Conservation (phyloP, 2,797 vertebrate genomes). For the Falco columbarius region DNA sequence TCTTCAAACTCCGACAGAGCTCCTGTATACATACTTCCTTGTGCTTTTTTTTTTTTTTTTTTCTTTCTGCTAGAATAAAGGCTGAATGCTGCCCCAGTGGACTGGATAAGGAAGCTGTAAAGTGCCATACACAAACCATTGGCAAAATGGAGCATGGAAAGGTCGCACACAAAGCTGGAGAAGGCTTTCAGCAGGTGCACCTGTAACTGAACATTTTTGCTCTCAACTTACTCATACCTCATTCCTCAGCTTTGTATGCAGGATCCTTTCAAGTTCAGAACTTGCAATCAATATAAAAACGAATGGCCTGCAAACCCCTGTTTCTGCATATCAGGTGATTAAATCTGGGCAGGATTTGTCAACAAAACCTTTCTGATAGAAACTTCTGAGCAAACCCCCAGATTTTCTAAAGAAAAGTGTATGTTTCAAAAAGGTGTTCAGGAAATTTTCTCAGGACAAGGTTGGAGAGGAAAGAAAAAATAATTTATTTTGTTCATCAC, state of each 20-base stretch:
- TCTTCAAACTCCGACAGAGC: neutral
- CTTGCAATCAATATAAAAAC: neutral
- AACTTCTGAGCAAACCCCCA: accelerated
- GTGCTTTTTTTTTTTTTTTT: neutral
- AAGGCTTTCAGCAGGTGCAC: neutral
- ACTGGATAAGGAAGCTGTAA: neutral
- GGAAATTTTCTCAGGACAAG: neutral
- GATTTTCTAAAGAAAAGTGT: neutral
- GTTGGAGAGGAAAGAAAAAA: neutral
- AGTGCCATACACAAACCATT: neutral
- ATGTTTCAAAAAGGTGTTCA: neutral
- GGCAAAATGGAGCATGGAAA: neutral
- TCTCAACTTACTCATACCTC: neutral
- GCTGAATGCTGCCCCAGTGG: neutral
- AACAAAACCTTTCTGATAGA: neutral
- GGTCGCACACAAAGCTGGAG: neutral
- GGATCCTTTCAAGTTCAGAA: neutral
- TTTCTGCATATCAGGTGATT: neutral
- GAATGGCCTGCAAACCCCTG: neutral
- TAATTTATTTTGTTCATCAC: neutral
- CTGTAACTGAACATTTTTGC: neutral
- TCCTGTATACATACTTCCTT: neutral
- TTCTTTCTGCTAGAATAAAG: too few relatives aligned
- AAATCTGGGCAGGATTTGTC: neutral
- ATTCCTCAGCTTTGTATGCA: neutral